Base-by-base conservation (phyloP, 2,113 vertebrate species). In the Salvelinus sp. region DNA sequence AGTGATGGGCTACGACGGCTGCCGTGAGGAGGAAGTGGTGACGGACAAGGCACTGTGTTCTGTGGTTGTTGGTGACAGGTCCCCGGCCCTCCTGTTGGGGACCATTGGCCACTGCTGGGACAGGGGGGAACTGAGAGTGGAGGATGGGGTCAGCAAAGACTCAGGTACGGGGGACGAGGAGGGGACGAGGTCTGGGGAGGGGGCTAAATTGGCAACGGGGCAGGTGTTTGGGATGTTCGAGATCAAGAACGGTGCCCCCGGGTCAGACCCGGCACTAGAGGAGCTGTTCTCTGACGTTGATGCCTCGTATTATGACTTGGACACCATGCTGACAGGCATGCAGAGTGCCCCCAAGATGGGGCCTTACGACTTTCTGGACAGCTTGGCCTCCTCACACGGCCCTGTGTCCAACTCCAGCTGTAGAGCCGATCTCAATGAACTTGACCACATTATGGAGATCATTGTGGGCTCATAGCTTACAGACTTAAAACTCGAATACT, bases 161-260 rank as follows among this genome's bases (percentile, higher is more conserved):
- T 89, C 92, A 92, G 93, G 91, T 50, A 85, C 80, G 77, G 92
- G 88, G 58, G 84, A 69, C 63, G 85, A 89, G 0, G 90, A 89
- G 76, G 94, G 80, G 4, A 76, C 71, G 30, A 10, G 58, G 70
- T 75, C 72, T 14, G 77, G 68, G 13, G 68, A 81, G 30, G 70
- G 75, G 30, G 72, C 86, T 13, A 95, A 93, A 82, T 91, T 22
- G 20, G 20, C 94, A 1, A 88, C 93, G 58, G 95, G 94, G 82
- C 95, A 96, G 86, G 94, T 96, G 76, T 94, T 96, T 76, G 96
- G 95, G 63, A 95, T 92, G 0, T 91, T 96, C 85, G 96, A 95
- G 83, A 94, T 89, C 54, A 94, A 91, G 76, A 91, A 76, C 69
- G 79, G 94, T 1, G 86, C 91, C 14, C 72, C 86, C 1, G 85